phyloP scores from a whole-genome alignment of 1,140 invertebrate genomes.

The Eriocheir sinensis region DNA sequence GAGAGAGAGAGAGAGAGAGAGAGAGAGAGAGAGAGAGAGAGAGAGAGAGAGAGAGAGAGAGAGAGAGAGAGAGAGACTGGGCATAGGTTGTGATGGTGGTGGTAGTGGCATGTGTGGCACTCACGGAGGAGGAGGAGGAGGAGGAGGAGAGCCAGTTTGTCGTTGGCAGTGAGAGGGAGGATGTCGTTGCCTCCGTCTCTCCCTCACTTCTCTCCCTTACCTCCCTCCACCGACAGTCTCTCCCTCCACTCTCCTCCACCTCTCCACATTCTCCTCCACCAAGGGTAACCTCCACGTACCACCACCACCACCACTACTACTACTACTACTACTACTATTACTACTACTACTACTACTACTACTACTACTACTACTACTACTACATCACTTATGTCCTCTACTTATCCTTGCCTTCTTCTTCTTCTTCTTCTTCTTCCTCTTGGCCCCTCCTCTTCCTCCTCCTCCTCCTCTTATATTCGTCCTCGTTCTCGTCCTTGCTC shows the following conservation, averaged over 20 bases:
- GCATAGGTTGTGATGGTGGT: too few species aligned
- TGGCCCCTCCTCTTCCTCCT: neutral
- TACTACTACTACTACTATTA: neutral
- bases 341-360: neutral
- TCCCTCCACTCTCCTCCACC: too few species aligned
- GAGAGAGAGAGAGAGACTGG: too few species aligned
- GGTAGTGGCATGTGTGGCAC: neutral
- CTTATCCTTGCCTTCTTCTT: neutral
- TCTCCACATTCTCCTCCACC: too few species aligned
- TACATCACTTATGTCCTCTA: neutral
- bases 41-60: neutral
- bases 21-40: neutral
- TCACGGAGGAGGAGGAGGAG: neutral
- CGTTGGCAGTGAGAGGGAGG: constrained; percentile 4
- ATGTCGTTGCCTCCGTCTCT: neutral
- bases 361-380: constrained; percentile 1
- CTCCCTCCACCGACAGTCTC: neutral
- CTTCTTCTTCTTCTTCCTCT: neutral
- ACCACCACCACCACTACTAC: neutral
- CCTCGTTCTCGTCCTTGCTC: too few species aligned
- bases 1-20: neutral
- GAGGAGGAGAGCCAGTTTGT: neutral
- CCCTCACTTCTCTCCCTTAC: neutral
- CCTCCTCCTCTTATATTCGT: neutral
- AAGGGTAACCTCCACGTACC: too few species aligned